Percentiles rank a stretch among this genome's conserved stretches.
phyloP scores from a whole-genome alignment of 2,113 vertebrate species.

The Butorides virescens region DNA sequence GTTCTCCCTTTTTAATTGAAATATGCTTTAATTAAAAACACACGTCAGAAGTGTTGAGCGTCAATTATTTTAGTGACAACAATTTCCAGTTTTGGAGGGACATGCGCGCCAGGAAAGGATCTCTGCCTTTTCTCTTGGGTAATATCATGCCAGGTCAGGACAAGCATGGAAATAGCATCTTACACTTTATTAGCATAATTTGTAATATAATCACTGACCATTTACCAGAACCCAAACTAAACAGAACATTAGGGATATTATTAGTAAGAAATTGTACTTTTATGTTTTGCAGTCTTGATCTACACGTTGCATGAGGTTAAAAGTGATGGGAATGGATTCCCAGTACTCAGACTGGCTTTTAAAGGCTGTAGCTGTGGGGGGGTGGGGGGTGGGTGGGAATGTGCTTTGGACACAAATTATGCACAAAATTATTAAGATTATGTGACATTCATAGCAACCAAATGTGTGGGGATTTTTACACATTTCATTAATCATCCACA shows the following conservation, averaged over 20 bases:
- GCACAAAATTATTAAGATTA: neutral
- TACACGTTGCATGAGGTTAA: neutral
- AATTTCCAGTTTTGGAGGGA: neutral
- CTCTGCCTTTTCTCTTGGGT: neutral
- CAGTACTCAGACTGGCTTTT: neutral
- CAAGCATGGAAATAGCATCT: neutral
- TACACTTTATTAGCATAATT: neutral
- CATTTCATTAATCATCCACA: neutral
- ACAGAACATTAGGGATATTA: neutral
- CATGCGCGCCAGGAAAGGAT: neutral
- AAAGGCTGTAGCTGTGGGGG: neutral
- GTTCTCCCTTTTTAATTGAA: constrained; percentile 66
- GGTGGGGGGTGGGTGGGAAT: no score
- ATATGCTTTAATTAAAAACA: constrained; percentile 70
- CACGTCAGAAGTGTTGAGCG: constrained; percentile 45
- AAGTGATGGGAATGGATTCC: neutral
- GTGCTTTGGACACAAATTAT: neutral
- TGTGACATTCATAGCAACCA: neutral
- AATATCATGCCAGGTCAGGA: neutral
- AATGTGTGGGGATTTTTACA: neutral
- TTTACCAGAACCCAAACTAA: neutral
- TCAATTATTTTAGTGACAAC: constrained; percentile 58
- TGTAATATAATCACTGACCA: neutral
- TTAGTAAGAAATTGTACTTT: neutral
- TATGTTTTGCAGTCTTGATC: neutral